Conservation (phyloP, 2,113 vertebrate species). For the Diadophis punctatus region DNA sequence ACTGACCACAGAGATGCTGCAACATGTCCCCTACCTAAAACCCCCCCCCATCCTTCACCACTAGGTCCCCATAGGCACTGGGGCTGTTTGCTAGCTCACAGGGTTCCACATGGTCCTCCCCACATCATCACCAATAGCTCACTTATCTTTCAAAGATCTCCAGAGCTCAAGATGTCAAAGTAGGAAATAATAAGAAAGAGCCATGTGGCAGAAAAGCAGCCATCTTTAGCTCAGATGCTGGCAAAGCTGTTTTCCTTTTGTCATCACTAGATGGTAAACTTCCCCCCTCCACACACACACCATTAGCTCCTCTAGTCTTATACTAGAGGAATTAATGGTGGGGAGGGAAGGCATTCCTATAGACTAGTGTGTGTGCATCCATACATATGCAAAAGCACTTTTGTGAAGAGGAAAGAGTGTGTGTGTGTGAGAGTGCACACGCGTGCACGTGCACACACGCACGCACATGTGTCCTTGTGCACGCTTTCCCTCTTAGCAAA, state of each 20-base stretch:
- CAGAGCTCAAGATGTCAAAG: background rate
- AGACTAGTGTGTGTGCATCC: background rate
- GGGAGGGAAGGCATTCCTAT: background rate
- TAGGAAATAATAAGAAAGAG: background rate
- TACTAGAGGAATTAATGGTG: background rate
- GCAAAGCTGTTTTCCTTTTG: background rate
- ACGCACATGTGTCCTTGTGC: background rate
- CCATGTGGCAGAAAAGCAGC: too few species aligned
- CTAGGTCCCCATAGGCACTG: background rate
- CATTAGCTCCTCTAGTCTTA: background rate
- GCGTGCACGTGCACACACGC: too few species aligned
- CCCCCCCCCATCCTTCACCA: background rate
- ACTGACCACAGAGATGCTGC: background rate
- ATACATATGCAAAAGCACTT: background rate
- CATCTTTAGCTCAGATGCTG: background rate
- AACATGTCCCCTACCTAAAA: background rate
- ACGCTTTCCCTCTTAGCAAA: background rate
- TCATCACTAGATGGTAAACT: background rate
- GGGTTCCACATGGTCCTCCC: background rate
- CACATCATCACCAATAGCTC: background rate
- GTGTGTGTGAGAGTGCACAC: background rate
- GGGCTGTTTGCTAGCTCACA: background rate
- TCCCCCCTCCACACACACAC: too few species aligned
- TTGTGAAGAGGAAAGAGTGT: background rate
- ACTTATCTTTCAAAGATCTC: background rate